phyloP scores from a whole-genome alignment of 2,888 invertebrate genomes.

The Disparrhopalites patrizii region DNA sequence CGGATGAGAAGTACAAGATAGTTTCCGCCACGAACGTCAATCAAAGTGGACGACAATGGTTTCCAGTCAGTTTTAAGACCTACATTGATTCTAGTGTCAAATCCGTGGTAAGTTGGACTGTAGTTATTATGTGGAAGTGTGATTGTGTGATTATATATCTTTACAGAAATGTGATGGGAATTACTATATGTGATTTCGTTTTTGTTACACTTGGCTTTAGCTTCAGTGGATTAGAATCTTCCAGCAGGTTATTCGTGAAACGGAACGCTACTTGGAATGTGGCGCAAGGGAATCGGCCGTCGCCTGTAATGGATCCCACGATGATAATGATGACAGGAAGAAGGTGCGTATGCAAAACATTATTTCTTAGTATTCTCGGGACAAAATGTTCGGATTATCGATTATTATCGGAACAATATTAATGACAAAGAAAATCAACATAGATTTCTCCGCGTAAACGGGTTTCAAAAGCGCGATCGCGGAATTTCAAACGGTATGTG shows the following conservation, averaged over 20 bases:
- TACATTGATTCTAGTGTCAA: background rate
- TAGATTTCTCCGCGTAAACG: conserved; percentile 18
- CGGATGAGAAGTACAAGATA: conserved; percentile 15
- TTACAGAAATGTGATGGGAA: too few species aligned
- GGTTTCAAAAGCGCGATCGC: background rate
- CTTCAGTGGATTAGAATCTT: background rate
- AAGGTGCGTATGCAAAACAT: too few species aligned
- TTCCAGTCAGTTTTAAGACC: background rate
- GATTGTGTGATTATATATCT: too few species aligned
- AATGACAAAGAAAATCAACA: background rate
- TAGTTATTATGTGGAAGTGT: background rate
- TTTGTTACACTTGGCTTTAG: background rate
- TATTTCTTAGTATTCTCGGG: too few species aligned
- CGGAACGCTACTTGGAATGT: background rate
- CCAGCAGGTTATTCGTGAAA: background rate
- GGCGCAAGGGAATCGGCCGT: background rate
- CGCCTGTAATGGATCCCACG: background rate
- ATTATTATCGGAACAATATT: too few species aligned
- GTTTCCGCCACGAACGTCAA: background rate
- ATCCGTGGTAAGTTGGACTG: background rate
- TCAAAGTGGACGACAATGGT: background rate
- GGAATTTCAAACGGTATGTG: background rate
- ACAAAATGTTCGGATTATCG: too few species aligned
- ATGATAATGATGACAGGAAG: background rate
- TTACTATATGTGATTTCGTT: too few species aligned